Base-by-base conservation (phyloP, 2,888 invertebrate species). In the Oxytorus armatus region DNA sequence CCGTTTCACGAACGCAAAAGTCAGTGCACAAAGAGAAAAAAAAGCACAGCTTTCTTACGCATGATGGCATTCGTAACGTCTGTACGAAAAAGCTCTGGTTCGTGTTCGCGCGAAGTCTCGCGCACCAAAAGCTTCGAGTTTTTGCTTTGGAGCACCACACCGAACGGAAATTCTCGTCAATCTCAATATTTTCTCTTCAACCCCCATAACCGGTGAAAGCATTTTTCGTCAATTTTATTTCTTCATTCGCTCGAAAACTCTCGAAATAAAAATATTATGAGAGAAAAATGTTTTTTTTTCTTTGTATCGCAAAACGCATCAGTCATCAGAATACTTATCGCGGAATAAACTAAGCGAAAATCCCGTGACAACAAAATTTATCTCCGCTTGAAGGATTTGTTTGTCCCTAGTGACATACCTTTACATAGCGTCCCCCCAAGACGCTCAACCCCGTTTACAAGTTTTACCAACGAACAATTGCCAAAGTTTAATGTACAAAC, bases 221-320 rank as follows among this genome's bases (percentile, higher is more conserved):
- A 18, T 39, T 65, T 57, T 14, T 16, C 29, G 33, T 57, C 44
- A 33, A 74, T 74, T 65, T 65, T n/a, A n/a, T n/a, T n/a, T n/a
- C n/a, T n/a, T n/a, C n/a, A n/a, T 55, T 74, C 21, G 47, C 47
- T 73, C 8, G 44, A 14, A 36, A 33, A 70, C 36, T 36, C 36
- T 4, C 1, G 7, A 36, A 3, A 36, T 36, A 8, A 8, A 36
- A 8, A 5, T 29, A 29, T 29, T 29, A 3, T 2, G 29, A 29
- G 29, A 2, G 5, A 3, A 5, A 29, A 29, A 29, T 5, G 29
- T 29, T 29, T 29, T 29, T 3, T 29, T 29, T 29, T 29, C 5
- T 29, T 29, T 29, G 29, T 29, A 29, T 29, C 29, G 29, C 4
- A 36, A 36, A 36, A 7, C 10, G 8, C 10, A 8, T 36, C 10